Evolutionary conservation across 2,113 vertebrate genomes (phyloP).

Genomic region (Odobenus rosmarus): DNA sequence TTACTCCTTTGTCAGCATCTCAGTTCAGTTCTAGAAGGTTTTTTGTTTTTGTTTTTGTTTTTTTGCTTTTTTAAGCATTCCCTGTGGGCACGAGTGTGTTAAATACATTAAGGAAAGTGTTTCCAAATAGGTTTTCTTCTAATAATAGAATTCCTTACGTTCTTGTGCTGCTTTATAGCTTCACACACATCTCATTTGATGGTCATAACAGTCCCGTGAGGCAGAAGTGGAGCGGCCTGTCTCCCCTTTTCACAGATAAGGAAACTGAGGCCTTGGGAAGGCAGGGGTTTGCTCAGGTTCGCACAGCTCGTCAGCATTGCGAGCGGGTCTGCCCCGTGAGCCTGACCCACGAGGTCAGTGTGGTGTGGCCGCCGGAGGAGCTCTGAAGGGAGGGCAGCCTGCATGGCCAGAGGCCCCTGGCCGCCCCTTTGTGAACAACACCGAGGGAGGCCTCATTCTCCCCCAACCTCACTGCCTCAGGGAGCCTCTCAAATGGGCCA

Average conservation of each 20-base stretch:
- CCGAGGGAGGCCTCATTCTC: not conserved
- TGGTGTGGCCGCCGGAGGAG: not conserved
- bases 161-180: not conserved
- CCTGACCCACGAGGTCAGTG: not conserved
- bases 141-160: not conserved
- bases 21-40: not conserved
- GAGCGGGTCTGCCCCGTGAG: fast-evolving
- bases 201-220: not conserved
- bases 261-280: not conserved
- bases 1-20: conserved; percentile 55
- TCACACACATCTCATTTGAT: not conserved
- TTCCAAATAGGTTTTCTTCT: conserved; percentile 39
- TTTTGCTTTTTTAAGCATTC: not conserved
- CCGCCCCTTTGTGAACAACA: not conserved
- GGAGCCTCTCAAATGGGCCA: not conserved
- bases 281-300: not conserved
- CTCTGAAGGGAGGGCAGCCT: not conserved
- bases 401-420: fast-evolving
- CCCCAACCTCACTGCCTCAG: too few relatives aligned
- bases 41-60: not conserved
- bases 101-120: conserved; percentile 15
- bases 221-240: not conserved
- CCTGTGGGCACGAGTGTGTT: not conserved
- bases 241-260: not conserved
- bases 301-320: not conserved